Conservation (phyloP, 1,140 invertebrate genomes). For the Drosophila takahashii region DNA sequence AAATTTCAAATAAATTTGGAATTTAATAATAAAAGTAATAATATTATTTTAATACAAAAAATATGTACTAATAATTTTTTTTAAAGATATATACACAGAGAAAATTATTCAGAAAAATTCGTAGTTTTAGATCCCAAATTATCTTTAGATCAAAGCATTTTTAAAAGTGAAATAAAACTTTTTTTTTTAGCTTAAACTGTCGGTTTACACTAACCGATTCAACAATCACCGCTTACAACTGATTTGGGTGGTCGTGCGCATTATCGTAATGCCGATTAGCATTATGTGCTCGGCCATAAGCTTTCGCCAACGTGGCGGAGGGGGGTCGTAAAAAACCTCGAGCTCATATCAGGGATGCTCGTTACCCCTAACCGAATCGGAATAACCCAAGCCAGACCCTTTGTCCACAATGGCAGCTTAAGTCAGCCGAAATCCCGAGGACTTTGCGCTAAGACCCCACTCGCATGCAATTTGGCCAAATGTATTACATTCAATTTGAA, state of each 20-base stretch:
- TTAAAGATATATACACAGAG: too few species aligned
- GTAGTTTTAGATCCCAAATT: too few species aligned
- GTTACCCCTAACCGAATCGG: constrained; percentile 38
- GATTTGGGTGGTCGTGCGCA: constrained; percentile 29
- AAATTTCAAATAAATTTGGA: too few species aligned
- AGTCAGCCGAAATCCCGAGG: constrained; percentile 64
- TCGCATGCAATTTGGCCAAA: constrained; percentile 81
- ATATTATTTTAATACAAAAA: too few species aligned
- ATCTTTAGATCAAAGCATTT: too few species aligned
- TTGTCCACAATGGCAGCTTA: constrained; percentile 60
- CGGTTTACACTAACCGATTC: constrained; percentile 8
- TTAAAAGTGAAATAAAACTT: neutral
- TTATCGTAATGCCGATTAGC: constrained; percentile 46
- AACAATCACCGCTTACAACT: constrained; percentile 27
- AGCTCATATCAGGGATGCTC: constrained; percentile 41
- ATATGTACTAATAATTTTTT: too few species aligned
- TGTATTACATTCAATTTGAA: constrained; percentile 84
- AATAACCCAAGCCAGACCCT: constrained; percentile 12
- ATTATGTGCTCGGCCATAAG: constrained; percentile 48
- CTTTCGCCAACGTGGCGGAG: constrained; percentile 11
- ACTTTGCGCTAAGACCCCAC: constrained; percentile 70
- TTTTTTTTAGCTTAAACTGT: neutral
- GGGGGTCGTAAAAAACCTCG: constrained; percentile 36
- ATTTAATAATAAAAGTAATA: too few species aligned
- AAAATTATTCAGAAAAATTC: too few species aligned